Evolutionary conservation across 2,113 vertebrate genomes (phyloP).

Genomic region (Malurus elegans): DNA sequence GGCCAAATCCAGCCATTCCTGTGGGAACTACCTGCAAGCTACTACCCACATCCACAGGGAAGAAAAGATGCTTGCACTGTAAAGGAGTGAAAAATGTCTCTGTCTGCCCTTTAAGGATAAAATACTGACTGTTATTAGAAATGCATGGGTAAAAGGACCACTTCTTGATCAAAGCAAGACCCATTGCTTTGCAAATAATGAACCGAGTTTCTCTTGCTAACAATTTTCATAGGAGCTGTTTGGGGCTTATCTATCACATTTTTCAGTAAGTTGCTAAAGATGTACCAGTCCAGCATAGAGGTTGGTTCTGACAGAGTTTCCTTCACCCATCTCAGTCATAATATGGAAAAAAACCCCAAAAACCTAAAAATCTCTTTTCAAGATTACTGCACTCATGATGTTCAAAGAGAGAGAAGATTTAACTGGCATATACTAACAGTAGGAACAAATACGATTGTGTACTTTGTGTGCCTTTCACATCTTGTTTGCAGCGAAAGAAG

Average conservation of each 20-base stretch:
- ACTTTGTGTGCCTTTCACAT: neutral
- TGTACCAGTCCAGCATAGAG: neutral
- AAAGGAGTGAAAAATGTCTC: neutral
- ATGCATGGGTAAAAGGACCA: neutral
- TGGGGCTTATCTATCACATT: neutral
- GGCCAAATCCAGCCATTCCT: neutral
- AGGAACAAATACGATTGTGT: neutral
- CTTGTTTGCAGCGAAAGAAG: neutral
- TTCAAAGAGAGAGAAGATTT: neutral
- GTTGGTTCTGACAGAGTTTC: neutral
- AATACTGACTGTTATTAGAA: neutral
- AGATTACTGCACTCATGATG: neutral
- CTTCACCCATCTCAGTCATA: neutral
- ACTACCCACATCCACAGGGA: neutral
- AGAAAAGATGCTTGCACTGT: neutral
- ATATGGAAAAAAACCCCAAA: neutral
- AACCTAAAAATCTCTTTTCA: neutral
- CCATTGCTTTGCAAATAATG: neutral
- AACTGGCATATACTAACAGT: neutral
- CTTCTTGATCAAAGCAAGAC: neutral
- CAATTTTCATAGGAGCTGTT: neutral
- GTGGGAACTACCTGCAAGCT: neutral
- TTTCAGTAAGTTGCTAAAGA: neutral
- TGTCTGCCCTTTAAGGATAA: neutral
- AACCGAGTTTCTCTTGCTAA: neutral